Base-by-base conservation (phyloP, 2,797 vertebrate genomes). In the Pantherophis vulpinus region DNA sequence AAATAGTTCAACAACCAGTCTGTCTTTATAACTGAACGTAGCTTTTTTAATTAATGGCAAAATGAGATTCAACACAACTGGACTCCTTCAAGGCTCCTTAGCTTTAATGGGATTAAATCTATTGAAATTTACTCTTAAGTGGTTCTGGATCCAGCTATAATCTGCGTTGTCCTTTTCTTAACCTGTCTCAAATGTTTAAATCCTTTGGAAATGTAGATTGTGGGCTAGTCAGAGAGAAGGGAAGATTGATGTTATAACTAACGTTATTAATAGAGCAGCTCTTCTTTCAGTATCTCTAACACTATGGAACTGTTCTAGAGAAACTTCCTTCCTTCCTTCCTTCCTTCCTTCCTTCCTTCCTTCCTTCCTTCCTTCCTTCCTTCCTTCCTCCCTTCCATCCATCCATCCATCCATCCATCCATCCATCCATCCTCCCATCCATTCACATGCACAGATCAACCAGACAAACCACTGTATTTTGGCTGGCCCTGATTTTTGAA, bases 401-500 rank as follows among this genome's bases (percentile, higher is more conserved):
- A 7, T 42, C 27, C 29, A 27, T 4, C 12, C 61, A 4, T 63
- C 0, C 29, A 1, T 92, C 93, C 89, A 4, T 12, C 11, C 54
- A 12, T 23, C 58, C 58, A 5, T 10, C 9, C 60, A 10, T 0
- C 27, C 1, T 9, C 29, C 5, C 23, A 59, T 29, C 32, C 13
- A 4, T 8, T 25, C n/a, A 83, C 55, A 59, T 27, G 55, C 90
- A 25, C 3, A 47, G 3, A 79, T 79, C 70, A 79, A 23, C 32
- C 91, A 91, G 92, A 94, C 56, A 91, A 83, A 13, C 16, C 92
- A 70, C 89, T 94, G 60, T 60, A 95, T 96, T 95, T 27, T 79
- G 91, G 20, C 0, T 96, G 92, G 93, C 83, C 90, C 94, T 94
- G 94, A 88, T 95, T 96, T 91, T 83, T 96, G 92, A 91, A 95